A percentile compares a stretch with the other conserved stretches of the same genome.
These are phyloP conservation scores for Paralichthys olivaceus DNA, from an alignment of 2,113 vertebrate species.

Conservation along the genomic window DNA sequence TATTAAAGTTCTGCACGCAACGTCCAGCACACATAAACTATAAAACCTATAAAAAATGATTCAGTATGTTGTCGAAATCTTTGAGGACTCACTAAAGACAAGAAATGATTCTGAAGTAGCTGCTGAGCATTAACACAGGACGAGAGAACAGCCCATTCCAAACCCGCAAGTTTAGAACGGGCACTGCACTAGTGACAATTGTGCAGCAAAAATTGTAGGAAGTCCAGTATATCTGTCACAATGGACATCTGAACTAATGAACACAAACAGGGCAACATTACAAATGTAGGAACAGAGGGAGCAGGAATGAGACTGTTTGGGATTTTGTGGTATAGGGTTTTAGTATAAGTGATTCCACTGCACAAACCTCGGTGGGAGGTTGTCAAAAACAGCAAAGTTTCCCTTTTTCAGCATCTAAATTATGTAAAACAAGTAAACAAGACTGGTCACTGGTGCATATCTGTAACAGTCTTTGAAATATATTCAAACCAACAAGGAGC, in stretches of 20 bases:
- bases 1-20: too few relatives aligned
- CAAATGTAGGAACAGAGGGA: background rate
- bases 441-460: slow-evolving; percentile 14
- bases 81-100: too few relatives aligned
- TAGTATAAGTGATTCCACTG: background rate
- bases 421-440: slow-evolving; percentile 52
- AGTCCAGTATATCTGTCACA: too few relatives aligned
- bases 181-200: too few relatives aligned
- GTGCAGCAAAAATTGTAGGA: too few relatives aligned
- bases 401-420: slow-evolving; percentile 34
- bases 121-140: too few relatives aligned
- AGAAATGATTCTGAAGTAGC: too few relatives aligned
- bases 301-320: background rate
- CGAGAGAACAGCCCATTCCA: too few relatives aligned
- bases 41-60: too few relatives aligned
- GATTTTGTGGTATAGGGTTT: background rate
- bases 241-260: background rate
- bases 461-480: slow-evolving; percentile 25
- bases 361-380: slow-evolving; percentile 11
- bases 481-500: slow-evolving; percentile 5
- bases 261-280: background rate
- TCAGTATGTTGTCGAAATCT: too few relatives aligned
- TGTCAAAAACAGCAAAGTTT: slow-evolving; percentile 13
- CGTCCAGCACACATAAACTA: too few relatives aligned
- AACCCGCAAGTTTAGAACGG: too few relatives aligned